Percentiles rank a stretch among this genome's conserved stretches.
Conservation (phyloP, 2,888 invertebrate genomes). For the Polyploca ridens region DNA sequence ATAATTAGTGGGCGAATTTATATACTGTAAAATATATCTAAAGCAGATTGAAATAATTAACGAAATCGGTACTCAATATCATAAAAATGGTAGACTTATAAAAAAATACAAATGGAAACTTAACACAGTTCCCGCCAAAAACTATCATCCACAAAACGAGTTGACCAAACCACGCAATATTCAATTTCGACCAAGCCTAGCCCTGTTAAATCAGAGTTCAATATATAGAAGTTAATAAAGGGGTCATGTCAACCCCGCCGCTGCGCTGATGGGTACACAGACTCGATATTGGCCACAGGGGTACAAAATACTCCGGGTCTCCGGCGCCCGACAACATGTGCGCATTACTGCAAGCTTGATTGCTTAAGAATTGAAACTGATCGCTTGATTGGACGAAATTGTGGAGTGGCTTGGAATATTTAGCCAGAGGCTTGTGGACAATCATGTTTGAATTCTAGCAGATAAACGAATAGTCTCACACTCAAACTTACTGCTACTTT, state of each 20-base stretch:
- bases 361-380: slow-evolving; percentile 1
- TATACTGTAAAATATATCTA: too few species aligned
- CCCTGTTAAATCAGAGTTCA: slow-evolving; percentile 6
- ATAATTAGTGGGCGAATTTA: too few species aligned
- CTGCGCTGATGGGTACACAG: slow-evolving; percentile 16
- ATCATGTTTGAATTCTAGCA: neutral
- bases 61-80: too few species aligned
- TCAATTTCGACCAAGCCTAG: neutral
- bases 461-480: neutral
- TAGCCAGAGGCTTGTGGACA: neutral
- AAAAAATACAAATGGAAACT: too few species aligned
- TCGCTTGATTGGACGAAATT: neutral
- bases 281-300: slow-evolving; percentile 7
- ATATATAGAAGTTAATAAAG: slow-evolving; percentile 17
- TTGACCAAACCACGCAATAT: neutral
- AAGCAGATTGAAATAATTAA: too few species aligned
- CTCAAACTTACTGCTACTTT: neutral
- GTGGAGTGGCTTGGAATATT: neutral
- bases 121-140: neutral
- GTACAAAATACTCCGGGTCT: neutral
- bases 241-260: slow-evolving; percentile 20
- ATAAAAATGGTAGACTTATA: too few species aligned
- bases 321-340: neutral
- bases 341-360: slow-evolving; percentile 1
- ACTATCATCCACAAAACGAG: neutral